Conservation (phyloP, 2,888 invertebrate genomes). For the Tachina fera region DNA sequence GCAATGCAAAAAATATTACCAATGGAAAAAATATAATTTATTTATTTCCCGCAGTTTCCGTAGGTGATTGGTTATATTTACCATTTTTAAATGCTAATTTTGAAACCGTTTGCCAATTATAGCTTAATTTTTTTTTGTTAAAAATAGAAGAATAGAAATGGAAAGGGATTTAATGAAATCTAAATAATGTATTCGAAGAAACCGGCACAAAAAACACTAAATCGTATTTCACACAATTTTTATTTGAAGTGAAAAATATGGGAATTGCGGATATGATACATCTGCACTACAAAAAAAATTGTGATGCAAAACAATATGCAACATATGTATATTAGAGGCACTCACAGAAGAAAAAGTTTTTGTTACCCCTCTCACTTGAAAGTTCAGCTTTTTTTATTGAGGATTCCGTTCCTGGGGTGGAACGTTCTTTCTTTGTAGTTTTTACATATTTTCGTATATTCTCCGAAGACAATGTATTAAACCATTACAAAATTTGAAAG, state of each 20-base stretch:
- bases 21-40: conserved; percentile 41
- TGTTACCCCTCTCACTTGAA: too few relatives aligned
- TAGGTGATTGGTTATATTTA: conserved; percentile 70
- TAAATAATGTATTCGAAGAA: background rate
- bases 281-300: background rate
- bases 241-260: conserved; percentile 16
- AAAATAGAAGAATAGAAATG: conserved; percentile 42
- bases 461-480: too few relatives aligned
- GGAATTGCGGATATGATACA: conserved; percentile 2
- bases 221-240: conserved; percentile 42
- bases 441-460: too few relatives aligned
- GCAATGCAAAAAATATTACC: conserved; percentile 16
- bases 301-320: too few relatives aligned
- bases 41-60: conserved; percentile 70
- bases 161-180: conserved; percentile 53
- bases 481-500: too few relatives aligned
- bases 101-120: conserved; percentile 67
- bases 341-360: too few relatives aligned
- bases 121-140: conserved; percentile 35
- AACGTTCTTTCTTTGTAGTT: too few relatives aligned
- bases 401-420: too few relatives aligned
- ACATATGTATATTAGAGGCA: too few relatives aligned
- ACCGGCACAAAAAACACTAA: background rate
- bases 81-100: conserved; percentile 74
- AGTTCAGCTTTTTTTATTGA: too few relatives aligned